Percentiles rank a stretch among this genome's conserved stretches.
Evolutionary conservation across 1,140 invertebrate genomes (phyloP).

Genomic region (Drosophila cardini): DNA sequence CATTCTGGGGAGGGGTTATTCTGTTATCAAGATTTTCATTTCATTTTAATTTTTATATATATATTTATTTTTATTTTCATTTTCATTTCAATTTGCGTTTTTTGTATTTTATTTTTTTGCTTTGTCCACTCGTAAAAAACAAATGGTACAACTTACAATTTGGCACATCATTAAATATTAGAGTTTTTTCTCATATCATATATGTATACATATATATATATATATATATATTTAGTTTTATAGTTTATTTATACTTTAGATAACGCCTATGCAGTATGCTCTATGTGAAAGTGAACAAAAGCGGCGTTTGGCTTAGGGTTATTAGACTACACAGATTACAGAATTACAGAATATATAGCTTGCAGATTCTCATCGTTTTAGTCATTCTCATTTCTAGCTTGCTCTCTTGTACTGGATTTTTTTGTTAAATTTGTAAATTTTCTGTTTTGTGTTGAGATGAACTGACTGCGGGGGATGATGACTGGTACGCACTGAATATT

Average conservation of each 20-base stretch:
- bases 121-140: conserved; percentile 73
- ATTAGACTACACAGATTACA: conserved; percentile 78
- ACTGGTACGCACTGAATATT: conserved; percentile 16
- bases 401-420: conserved; percentile 53
- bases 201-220: conserved; percentile 63
- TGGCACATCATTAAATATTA: conserved; percentile 83
- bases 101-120: conserved; percentile 50
- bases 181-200: conserved; percentile 67
- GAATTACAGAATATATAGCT: conserved; percentile 50
- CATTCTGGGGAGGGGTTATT: conserved; percentile 38
- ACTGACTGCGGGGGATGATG: conserved; percentile 5
- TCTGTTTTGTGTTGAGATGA: conserved; percentile 19
- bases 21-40: conserved; percentile 33
- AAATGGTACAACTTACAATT: conserved; percentile 84
- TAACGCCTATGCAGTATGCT: conserved; percentile 68
- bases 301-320: conserved; percentile 72
- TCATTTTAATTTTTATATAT: conserved; percentile 40
- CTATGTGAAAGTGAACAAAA: conserved; percentile 79
- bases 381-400: too few relatives aligned
- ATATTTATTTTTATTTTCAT: conserved; percentile 54
- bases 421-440: too few relatives aligned
- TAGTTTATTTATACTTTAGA: conserved; percentile 77
- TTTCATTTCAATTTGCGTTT: conserved; percentile 76
- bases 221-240: conserved; percentile 55
- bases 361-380: conserved; percentile 43